Base-by-base conservation (phyloP, 2,888 invertebrate genomes). In the Limulus polyphemus region DNA sequence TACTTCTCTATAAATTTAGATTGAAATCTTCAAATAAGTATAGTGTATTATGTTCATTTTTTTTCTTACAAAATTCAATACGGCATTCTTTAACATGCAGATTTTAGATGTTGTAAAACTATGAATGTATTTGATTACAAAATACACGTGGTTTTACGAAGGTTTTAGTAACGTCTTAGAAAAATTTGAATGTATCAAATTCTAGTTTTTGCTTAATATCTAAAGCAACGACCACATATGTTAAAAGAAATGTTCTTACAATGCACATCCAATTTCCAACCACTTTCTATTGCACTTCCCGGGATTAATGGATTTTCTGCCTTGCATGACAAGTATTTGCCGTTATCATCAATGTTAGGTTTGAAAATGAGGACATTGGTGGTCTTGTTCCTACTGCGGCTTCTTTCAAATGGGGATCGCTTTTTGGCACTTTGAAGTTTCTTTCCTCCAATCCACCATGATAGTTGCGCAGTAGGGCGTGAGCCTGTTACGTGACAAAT, bases 401-500 rank as follows among this genome's bases (percentile, higher is more conserved):
- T 68, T 32, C 32, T 32, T 32, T 32, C 32, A 32, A 32, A 32
- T 32, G 32, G 32, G 32, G 69, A 65, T 54, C 63, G 69, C 59
- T 70, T 69, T 32, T 65, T 67, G 55, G 59, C 58, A 60, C 83
- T 83, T 76, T 90, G 87, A 72, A 83, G 83, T 70, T 84, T 80
- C 76, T 86, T 87, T 32, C 32, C 32, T 75, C 89, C 87, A 79
- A 90, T 82, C 83, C 84, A 88, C 91, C 91, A 92, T 0, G 86
- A 83, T 67, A 92, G 84, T 72, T 84, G 81, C 0, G 91, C 90
- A 0, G 91, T 85, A 0, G 92, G 92, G 66, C 89, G 78, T 5
- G 91, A 89, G 1, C 92, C 92, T 58, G 85, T 82, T 1, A 88
- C 85, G 75, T 86, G 85, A 75, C 92, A 93, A 56, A 85, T 85